Percentiles rank a stretch among this genome's conserved stretches.
Evolutionary conservation across 2,888 invertebrate genomes (phyloP).

Genomic region (Calephelis perditalis): DNA sequence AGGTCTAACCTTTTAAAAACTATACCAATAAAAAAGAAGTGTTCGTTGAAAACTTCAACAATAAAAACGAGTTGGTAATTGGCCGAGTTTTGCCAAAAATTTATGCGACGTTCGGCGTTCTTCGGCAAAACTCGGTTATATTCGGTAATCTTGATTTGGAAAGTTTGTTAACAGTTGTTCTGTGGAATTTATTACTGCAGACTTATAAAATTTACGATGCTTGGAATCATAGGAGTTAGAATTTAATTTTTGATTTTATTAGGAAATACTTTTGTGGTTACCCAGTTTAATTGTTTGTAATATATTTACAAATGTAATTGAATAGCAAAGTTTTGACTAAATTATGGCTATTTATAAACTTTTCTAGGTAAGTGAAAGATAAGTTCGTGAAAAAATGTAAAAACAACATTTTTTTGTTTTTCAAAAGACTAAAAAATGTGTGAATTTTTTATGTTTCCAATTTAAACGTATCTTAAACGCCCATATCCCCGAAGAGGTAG

Average conservation of each 20-base stretch:
- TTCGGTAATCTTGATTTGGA: conserved; percentile 32
- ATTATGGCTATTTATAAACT: too few relatives aligned
- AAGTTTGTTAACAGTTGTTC: conserved; percentile 29
- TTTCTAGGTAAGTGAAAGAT: too few relatives aligned
- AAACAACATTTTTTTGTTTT: too few relatives aligned
- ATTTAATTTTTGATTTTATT: background rate
- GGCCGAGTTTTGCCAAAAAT: conserved; percentile 31
- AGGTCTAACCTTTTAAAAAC: conserved; percentile 47
- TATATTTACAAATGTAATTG: too few relatives aligned
- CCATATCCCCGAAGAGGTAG: too few relatives aligned
- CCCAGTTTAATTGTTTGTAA: background rate
- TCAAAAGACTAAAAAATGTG: too few relatives aligned
- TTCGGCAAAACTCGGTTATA: conserved; percentile 37
- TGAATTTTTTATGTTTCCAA: too few relatives aligned
- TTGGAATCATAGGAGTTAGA: conserved; percentile 6
- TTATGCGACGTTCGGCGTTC: conserved; percentile 34
- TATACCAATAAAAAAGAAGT: conserved; percentile 39
- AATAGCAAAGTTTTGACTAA: too few relatives aligned
- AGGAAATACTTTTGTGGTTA: background rate
- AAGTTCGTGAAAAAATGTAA: too few relatives aligned
- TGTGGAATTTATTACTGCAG: conserved; percentile 27
- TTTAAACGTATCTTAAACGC: too few relatives aligned
- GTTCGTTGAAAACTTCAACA: conserved; percentile 35
- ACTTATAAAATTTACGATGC: conserved; percentile 19
- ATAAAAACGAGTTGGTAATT: conserved; percentile 38